Evolutionary conservation across 2,888 invertebrate genomes (phyloP).

Genomic region (Tortrix viridana): DNA sequence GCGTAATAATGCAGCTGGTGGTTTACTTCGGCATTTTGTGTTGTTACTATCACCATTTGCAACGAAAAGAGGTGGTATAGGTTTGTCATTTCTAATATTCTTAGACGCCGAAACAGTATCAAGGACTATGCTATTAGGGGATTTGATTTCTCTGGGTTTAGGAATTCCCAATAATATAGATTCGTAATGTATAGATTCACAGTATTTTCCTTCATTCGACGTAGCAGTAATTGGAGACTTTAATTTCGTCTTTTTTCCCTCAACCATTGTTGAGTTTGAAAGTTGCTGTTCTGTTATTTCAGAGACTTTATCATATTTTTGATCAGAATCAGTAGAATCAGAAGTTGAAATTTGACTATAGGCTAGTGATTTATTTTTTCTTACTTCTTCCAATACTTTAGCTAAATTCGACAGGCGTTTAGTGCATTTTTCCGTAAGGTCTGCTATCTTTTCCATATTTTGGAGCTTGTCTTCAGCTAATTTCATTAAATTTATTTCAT

Average conservation of each 20-base stretch:
- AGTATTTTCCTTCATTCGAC: slow-evolving; percentile 39
- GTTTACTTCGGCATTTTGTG: slow-evolving; percentile 58
- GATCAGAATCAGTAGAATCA: slow-evolving; percentile 64
- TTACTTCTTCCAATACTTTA: slow-evolving; percentile 76
- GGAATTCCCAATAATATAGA: slow-evolving; percentile 66
- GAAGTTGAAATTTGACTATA: slow-evolving; percentile 72
- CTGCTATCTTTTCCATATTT: slow-evolving; percentile 80
- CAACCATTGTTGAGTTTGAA: slow-evolving; percentile 39
- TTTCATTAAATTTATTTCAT: slow-evolving; percentile 67
- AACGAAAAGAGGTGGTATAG: background rate
- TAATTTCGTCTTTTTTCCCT: slow-evolving; percentile 39
- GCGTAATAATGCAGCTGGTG: slow-evolving; percentile 75
- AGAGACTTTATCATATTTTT: slow-evolving; percentile 54
- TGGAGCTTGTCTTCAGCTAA: slow-evolving; percentile 74
- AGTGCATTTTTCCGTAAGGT: slow-evolving; percentile 77
- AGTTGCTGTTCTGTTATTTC: slow-evolving; percentile 40
- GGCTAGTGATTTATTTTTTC: slow-evolving; percentile 71
- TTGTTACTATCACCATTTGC: slow-evolving; percentile 15
- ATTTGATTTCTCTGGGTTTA: slow-evolving; percentile 56
- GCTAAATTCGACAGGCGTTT: slow-evolving; percentile 75
- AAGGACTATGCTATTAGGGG: slow-evolving; percentile 24
- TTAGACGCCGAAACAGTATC: background rate
- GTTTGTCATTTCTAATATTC: slow-evolving; percentile 6
- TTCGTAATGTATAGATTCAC: slow-evolving; percentile 49
- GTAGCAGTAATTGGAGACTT: slow-evolving; percentile 41